These are phyloP conservation scores for Ophioderma brevispina DNA, from an alignment of 35 echinoderm and acorn worm genomes.

Conservation along the genomic window DNA sequence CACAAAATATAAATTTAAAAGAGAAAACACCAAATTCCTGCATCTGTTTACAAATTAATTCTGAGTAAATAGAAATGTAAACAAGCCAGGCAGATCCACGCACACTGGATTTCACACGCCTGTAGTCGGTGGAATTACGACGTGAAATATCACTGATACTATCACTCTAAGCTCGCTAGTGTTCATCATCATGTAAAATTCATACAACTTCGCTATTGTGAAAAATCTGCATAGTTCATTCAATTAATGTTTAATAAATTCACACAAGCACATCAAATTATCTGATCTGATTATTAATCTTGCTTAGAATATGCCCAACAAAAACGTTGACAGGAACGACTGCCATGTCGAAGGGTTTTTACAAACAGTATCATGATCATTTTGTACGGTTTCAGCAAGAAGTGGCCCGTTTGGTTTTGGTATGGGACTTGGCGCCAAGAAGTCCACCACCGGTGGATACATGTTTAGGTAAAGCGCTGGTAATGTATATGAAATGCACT, in stretches of 20 bases:
- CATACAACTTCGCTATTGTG: background rate
- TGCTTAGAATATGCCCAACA: background rate
- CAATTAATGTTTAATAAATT: slow-evolving; percentile 1
- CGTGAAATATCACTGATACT: background rate
- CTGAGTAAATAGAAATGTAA: background rate
- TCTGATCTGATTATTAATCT: background rate
- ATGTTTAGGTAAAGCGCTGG: too few relatives aligned
- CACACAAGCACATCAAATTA: slow-evolving; percentile 6
- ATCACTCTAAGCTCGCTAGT: background rate
- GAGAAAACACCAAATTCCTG: too few relatives aligned
- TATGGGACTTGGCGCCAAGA: too few relatives aligned
- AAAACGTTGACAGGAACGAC: too few relatives aligned
- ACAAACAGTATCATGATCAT: too few relatives aligned
- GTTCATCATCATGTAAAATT: background rate
- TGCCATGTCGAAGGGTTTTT: too few relatives aligned
- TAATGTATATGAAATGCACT: too few relatives aligned
- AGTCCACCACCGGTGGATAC: too few relatives aligned
- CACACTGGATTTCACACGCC: background rate
- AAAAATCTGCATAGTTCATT: slow-evolving; percentile 10
- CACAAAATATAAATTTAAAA: too few relatives aligned
- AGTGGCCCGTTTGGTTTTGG: too few relatives aligned
- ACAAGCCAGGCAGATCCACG: background rate
- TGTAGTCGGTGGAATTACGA: background rate
- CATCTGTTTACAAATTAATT: too few relatives aligned
- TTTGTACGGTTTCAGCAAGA: too few relatives aligned